Evolutionary conservation across 2,797 vertebrate species (phyloP).

Genomic region (Sebastes oblongus): DNA sequence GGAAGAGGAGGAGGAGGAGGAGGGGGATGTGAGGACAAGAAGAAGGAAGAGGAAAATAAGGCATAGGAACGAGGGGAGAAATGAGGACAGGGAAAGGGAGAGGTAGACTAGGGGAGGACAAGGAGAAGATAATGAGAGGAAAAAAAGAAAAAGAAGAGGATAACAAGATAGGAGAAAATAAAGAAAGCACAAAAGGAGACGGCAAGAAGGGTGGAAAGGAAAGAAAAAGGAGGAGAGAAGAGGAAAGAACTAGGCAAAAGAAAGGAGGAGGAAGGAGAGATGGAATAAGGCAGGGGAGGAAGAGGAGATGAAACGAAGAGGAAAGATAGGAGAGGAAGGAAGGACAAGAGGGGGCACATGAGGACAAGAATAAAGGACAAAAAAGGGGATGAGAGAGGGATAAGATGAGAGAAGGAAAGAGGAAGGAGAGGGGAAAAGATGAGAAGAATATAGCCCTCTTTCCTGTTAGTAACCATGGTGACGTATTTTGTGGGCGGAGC

Average conservation of each 20-base stretch:
- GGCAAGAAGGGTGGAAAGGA: not conserved
- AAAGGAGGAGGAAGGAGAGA: not conserved
- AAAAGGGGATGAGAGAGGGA: not conserved
- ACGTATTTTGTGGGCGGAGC: too few species aligned
- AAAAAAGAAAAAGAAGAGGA: not conserved
- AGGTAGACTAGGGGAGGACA: not conserved
- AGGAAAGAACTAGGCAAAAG: not conserved
- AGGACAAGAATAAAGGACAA: not conserved
- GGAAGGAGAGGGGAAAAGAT: not conserved
- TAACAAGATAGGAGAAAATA: not conserved
- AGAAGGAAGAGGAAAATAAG: not conserved
- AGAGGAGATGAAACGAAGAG: not conserved
- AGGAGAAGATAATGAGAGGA: not conserved
- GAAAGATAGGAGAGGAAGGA: not conserved
- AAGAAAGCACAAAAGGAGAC: not conserved
- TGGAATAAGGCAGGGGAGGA: not conserved
- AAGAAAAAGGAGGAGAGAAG: not conserved
- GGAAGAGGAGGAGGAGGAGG: conserved; percentile 14
- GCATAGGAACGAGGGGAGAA: not conserved
- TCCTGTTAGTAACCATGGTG: too few species aligned
- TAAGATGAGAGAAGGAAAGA: not conserved
- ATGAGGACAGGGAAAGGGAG: not conserved
- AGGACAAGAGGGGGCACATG: not conserved
- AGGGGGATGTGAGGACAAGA: conserved; percentile 4
- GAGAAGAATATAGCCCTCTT: too few species aligned